phyloP scores from a whole-genome alignment of 2,113 vertebrate genomes.

The Desmodus rotundus region DNA sequence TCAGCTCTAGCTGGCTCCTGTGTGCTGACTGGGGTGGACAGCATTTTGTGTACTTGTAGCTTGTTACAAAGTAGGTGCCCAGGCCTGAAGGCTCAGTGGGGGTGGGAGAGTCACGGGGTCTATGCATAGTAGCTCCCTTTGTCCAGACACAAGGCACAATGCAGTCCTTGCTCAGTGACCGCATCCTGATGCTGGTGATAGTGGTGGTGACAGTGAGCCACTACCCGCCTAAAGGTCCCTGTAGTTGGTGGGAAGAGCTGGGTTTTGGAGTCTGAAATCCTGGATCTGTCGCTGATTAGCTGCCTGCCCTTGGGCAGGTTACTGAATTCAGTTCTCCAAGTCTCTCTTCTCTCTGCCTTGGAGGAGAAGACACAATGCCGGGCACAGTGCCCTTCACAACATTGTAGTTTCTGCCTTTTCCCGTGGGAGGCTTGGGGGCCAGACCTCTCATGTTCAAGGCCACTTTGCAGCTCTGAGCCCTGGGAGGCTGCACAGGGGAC shows the following conservation, averaged over 20 bases:
- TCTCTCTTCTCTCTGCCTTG: background rate
- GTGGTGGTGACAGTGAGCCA: constrained; percentile 14
- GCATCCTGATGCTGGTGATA: constrained; percentile 17
- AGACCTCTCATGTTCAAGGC: background rate
- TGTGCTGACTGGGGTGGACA: background rate
- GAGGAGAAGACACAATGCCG: background rate
- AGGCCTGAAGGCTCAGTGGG: background rate
- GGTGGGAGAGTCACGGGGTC: background rate
- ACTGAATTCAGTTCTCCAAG: background rate
- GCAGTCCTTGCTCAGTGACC: background rate
- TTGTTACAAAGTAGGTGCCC: constrained; percentile 11
- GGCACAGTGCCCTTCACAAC: accelerated
- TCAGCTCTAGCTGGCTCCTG: background rate
- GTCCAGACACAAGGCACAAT: constrained; percentile 19
- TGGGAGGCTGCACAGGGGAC: accelerated
- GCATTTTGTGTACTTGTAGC: background rate
- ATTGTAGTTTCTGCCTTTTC: background rate
- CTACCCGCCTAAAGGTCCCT: constrained; percentile 10
- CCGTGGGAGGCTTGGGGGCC: too few species aligned
- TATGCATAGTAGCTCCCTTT: constrained; percentile 43
- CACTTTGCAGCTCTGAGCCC: background rate
- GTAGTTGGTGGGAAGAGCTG: background rate
- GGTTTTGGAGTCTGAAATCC: background rate
- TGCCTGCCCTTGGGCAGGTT: background rate
- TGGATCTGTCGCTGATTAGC: background rate